Base-by-base conservation (phyloP, 2,797 vertebrate genomes). In the Ctenopoma multispine region DNA sequence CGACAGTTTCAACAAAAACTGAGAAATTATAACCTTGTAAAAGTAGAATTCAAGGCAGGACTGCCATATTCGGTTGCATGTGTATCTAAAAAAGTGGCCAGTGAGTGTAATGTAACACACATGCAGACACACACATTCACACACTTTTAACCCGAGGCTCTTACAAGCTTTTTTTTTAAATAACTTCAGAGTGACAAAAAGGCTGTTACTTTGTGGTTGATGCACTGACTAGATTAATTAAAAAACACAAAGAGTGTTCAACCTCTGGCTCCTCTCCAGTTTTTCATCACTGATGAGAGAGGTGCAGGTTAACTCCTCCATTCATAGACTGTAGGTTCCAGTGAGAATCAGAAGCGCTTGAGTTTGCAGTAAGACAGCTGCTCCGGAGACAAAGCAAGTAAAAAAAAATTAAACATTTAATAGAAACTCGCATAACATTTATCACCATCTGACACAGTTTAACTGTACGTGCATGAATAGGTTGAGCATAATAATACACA, bases 211-310 rank as follows among this genome's bases (percentile, higher is more conserved):
- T 59, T 44, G 66, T 38, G 53, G 56, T 72, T 63, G 60, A 44
- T 80, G 67, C 11, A 2, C 47, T 85, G 79, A 89, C 81, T 77
- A 56, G 69, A 84, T 84, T 85, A 79, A 89, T 88, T 87, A 81
- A 65, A 63, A 82, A 89, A 81, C 79, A 87, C 72, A 87, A 87
- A 77, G 73, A 15, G 43, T 61, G 64, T 85, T 76, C 77, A 81
- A 82, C 84, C 79, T 83, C 73, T 86, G 80, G 79, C 78, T 69
- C 66, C 54, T 77, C 71, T 80, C 79, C 79, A 75, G 59, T 67
- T 81, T 65, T 50, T 63, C 55, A 44, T 59, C 49, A 48, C 9
- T 15, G 73, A 79, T 73, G 74, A 79, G 79, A 86, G 64, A 74
- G 17, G 63, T 72, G 59, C 53, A 20, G 55, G 67, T 75, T 61